Percentiles rank a stretch among this genome's conserved stretches.
These are phyloP conservation scores for Ormyrus labotus DNA, from an alignment of 2,888 invertebrate species.

Conservation along the genomic window DNA sequence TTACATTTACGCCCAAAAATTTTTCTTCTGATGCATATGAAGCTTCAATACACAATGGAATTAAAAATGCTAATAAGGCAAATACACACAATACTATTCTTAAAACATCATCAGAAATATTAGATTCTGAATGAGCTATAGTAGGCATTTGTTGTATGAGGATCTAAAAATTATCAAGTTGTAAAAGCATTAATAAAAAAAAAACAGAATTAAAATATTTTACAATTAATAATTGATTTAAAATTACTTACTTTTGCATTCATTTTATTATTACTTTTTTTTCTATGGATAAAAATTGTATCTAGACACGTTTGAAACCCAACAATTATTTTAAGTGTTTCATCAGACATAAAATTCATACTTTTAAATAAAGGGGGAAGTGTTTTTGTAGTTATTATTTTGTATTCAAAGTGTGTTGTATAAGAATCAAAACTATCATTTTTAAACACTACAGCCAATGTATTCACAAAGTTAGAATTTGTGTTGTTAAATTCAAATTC, in stretches of 20 bases:
- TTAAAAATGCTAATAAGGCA: conserved; percentile 62
- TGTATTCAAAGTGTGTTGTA: conserved; percentile 62
- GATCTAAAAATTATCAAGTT: conserved; percentile 56
- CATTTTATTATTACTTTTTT: conserved; percentile 27
- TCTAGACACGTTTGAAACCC: conserved; percentile 41
- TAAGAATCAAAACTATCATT: conserved; percentile 35
- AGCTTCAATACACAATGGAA: conserved; percentile 65
- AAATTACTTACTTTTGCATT: conserved; percentile 21
- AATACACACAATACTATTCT: conserved; percentile 60
- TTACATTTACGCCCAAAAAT: conserved; percentile 62
- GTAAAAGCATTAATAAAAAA: background rate
- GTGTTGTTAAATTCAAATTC: conserved; percentile 15
- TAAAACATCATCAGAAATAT: conserved; percentile 52
- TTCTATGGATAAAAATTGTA: conserved; percentile 17
- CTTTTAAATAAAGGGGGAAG: background rate
- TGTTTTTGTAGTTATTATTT: conserved; percentile 59
- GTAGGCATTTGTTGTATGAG: conserved; percentile 67
- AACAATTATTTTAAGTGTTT: background rate
- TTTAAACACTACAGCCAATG: conserved; percentile 64
- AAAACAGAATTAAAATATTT: background rate
- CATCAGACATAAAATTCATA: no score
- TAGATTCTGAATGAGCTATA: conserved; percentile 59
- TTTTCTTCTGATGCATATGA: conserved; percentile 60
- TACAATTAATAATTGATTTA: background rate
- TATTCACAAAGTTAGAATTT: conserved; percentile 30